A percentile compares a stretch with the other conserved stretches of the same genome.
Conservation (phyloP, 1,140 invertebrate genomes). For the Megathymus violae region DNA sequence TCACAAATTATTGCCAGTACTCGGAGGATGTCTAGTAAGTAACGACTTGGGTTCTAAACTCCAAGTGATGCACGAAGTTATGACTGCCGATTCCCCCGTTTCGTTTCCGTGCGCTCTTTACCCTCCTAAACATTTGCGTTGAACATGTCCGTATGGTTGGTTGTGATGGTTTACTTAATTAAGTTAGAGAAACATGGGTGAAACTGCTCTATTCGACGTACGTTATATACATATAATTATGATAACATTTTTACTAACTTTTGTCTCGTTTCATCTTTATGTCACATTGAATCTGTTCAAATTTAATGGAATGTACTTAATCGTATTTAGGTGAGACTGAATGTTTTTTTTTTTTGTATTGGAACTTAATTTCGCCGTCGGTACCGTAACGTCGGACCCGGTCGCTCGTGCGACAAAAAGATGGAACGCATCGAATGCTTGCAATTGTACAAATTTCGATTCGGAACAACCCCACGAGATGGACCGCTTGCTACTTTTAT, state of each 20-base stretch:
- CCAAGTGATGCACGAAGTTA: conserved; percentile 55
- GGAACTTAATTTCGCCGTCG: conserved; percentile 25
- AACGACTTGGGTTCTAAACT: conserved; percentile 72
- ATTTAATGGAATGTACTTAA: conserved; percentile 67
- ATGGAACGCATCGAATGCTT: conserved; percentile 57
- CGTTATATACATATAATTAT: conserved; percentile 58
- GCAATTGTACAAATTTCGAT: conserved; percentile 73
- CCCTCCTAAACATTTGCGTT: conserved; percentile 67
- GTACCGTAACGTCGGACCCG: conserved; percentile 14
- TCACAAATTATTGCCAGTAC: conserved; percentile 79
- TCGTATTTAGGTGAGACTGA: conserved; percentile 26
- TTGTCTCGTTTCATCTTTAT: conserved; percentile 47
- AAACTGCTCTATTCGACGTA: conserved; percentile 63
- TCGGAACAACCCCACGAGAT: conserved; percentile 21
- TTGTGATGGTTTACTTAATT: conserved; percentile 84
- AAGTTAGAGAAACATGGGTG: conserved; percentile 76
- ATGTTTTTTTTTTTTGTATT: conserved; percentile 26
- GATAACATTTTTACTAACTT: conserved; percentile 67
- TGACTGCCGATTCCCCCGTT: conserved; percentile 61
- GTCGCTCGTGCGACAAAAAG: conserved; percentile 44
- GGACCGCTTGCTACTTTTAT: conserved; percentile 46
- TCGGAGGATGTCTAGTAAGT: conserved; percentile 54
- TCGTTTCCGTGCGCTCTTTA: conserved; percentile 61
- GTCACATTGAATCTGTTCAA: conserved; percentile 41
- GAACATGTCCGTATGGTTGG: conserved; percentile 80